Evolutionary conservation across 2,888 invertebrate species (phyloP).

Genomic region (Crossocerus cetratus): DNA sequence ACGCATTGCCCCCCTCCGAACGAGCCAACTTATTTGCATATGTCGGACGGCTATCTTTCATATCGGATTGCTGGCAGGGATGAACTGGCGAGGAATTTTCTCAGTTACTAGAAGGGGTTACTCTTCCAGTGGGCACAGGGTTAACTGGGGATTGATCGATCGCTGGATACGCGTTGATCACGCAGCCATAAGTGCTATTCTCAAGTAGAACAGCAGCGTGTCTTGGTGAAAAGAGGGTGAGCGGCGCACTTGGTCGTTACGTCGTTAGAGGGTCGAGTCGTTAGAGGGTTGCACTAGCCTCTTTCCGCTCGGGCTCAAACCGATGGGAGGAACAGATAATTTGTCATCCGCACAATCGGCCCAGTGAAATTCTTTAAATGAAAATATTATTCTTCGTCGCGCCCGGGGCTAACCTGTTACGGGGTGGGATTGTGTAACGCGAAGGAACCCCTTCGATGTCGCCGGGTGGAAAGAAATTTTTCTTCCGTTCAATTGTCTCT

Average conservation of each 20-base stretch:
- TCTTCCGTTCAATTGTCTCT: slow-evolving; percentile 42
- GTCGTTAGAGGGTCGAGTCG: background rate
- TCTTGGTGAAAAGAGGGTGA: background rate
- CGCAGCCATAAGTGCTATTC: background rate
- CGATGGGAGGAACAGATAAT: background rate
- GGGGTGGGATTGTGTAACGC: background rate
- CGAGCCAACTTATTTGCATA: no score
- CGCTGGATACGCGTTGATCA: no score
- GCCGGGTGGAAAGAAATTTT: slow-evolving; percentile 26
- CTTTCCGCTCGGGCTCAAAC: background rate
- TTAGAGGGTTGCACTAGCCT: background rate
- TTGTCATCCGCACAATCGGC: background rate
- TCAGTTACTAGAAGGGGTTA: no score
- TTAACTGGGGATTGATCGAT: no score
- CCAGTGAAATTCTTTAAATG: slow-evolving; percentile 1
- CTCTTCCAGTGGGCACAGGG: no score
- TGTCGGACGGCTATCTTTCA: no score
- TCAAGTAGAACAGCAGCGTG: background rate
- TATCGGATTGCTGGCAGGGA: no score
- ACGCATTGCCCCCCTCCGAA: no score
- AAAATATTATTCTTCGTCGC: slow-evolving; percentile 37
- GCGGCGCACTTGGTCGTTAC: no score
- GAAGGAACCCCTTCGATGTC: background rate
- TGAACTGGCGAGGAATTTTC: no score
- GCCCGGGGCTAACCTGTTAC: slow-evolving; percentile 1